Evolutionary conservation across 2,797 vertebrate species (phyloP).

Genomic region (Cynopterus sphinx): DNA sequence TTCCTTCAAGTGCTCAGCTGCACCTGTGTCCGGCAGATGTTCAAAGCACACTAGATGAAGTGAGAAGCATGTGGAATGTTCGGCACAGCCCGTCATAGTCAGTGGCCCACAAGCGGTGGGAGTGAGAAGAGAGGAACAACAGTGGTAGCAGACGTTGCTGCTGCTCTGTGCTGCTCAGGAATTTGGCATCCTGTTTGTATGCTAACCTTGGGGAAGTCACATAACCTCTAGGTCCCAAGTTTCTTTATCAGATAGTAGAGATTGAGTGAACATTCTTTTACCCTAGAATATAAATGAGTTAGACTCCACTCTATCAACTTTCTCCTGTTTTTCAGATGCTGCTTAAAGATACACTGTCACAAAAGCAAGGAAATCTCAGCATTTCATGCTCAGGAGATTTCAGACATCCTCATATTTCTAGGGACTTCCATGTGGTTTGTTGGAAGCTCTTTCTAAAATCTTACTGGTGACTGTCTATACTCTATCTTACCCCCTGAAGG

Average conservation of each 20-base stretch:
- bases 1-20: not conserved
- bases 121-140: too few species aligned
- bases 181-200: not conserved
- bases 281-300: not conserved
- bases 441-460: constrained; percentile 36
- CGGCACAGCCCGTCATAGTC: accelerated
- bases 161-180: not conserved
- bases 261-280: not conserved
- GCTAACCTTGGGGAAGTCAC: not conserved
- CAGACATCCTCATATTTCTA: constrained; percentile 32
- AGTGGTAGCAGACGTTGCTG: not conserved
- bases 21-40: not conserved
- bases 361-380: constrained; percentile 50
- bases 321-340: not conserved
- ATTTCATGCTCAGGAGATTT: constrained; percentile 48
- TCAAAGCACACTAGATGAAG: not conserved
- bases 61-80: not conserved
- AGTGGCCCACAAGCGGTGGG: accelerated
- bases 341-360: not conserved
- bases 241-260: not conserved
- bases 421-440: constrained; percentile 35
- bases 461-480: not conserved
- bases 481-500: not conserved
- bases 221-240: not conserved
- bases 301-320: not conserved